A percentile compares a stretch with the other conserved stretches of the same genome.
phyloP scores from a whole-genome alignment of 2,888 invertebrate genomes.

The Congeria kusceri region DNA sequence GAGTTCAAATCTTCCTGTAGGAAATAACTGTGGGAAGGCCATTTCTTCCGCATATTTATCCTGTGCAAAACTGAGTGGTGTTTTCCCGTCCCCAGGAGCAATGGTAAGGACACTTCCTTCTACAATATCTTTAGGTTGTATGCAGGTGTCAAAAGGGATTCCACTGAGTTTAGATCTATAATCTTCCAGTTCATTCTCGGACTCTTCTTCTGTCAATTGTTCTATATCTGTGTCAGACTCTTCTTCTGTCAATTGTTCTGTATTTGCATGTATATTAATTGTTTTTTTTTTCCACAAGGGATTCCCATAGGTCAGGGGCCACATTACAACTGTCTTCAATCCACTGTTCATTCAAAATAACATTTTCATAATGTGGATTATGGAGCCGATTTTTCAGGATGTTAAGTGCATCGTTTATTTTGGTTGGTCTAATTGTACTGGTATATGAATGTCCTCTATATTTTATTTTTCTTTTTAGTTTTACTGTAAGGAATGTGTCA shows the following conservation, averaged over 20 bases:
- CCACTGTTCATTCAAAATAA: conserved; percentile 41
- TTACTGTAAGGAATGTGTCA: conserved; percentile 31
- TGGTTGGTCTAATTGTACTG: conserved; percentile 30
- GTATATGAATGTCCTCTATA: conserved; percentile 33
- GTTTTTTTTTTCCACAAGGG: neutral
- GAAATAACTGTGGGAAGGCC: conserved; percentile 46
- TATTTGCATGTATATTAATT: neutral
- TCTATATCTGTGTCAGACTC: conserved; percentile 4
- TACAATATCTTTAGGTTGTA: conserved; percentile 48
- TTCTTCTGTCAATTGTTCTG: neutral
- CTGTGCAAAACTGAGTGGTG: conserved; percentile 8
- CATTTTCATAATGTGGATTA: conserved; percentile 41
- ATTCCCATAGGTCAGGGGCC: conserved; percentile 24
- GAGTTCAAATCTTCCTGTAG: conserved; percentile 40
- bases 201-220: neutral
- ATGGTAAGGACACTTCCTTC: conserved; percentile 24
- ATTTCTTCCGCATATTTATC: conserved; percentile 46
- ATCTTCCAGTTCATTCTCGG: conserved; percentile 23
- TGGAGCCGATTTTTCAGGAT: conserved; percentile 28
- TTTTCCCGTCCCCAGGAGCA: conserved; percentile 53
- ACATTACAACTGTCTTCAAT: neutral
- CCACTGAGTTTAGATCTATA: conserved; percentile 33
- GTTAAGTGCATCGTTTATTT: conserved; percentile 36
- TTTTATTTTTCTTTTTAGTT: conserved; percentile 40
- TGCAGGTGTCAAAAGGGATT: conserved; percentile 41